Evolutionary conservation across 2,888 invertebrate genomes (phyloP).

Genomic region (Cryptus viduatorius): DNA sequence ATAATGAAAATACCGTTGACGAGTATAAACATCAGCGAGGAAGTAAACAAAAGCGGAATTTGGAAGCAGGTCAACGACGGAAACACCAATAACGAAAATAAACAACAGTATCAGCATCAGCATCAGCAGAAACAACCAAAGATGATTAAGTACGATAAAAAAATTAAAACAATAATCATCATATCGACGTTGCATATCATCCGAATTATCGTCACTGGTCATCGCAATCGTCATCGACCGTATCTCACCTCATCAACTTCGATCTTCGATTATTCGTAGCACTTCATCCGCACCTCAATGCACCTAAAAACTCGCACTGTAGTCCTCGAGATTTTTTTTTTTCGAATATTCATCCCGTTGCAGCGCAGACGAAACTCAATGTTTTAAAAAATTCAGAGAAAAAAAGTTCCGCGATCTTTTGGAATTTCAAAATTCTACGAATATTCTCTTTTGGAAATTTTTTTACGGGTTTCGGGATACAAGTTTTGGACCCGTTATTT

Average conservation of each 20-base stretch:
- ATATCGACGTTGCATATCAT: conserved; percentile 25
- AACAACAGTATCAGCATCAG: conserved; percentile 55
- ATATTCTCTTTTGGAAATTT: neutral
- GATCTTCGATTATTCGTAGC: conserved; percentile 10
- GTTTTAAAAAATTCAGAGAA: neutral
- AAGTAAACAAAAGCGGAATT: conserved; percentile 96
- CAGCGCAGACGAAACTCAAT: neutral
- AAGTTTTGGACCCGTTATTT: no score
- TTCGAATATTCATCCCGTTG: neutral
- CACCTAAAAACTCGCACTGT: neutral
- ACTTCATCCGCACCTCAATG: conserved; percentile 6
- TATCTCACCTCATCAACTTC: conserved; percentile 19
- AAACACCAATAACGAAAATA: conserved; percentile 85
- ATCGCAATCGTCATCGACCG: conserved; percentile 36
- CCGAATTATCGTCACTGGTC: conserved; percentile 38
- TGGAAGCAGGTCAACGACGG: conserved; percentile 96
- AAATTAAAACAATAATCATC: conserved; percentile 17
- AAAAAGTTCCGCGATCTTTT: neutral
- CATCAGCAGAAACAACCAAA: conserved; percentile 76
- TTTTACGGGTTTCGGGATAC: no score
- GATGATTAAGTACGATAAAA: conserved; percentile 78
- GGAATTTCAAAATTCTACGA: neutral
- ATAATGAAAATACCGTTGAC: conserved; percentile 95
- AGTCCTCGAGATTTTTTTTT: neutral
- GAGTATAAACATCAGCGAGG: conserved; percentile 96